Conservation (phyloP, 2,888 invertebrate species). For the Cremastinae sp. region DNA sequence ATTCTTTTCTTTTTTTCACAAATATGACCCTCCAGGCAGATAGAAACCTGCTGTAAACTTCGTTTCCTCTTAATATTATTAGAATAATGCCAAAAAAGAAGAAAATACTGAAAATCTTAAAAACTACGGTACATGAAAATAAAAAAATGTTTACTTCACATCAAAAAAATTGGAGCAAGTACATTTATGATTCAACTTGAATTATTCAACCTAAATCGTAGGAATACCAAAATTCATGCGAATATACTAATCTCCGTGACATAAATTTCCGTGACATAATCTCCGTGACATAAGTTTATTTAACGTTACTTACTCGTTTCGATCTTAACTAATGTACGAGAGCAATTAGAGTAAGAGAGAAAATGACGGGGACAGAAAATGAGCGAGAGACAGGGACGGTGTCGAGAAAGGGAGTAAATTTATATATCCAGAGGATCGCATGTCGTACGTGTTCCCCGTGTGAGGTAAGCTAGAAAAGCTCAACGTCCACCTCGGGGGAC, state of each 20-base stretch:
- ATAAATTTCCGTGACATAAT: slow-evolving; percentile 1
- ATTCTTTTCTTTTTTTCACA: not conserved
- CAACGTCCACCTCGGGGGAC: slow-evolving; percentile 53
- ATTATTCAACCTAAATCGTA: no score
- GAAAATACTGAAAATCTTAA: no score
- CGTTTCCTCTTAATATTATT: no score
- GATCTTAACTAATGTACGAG: slow-evolving; percentile 43
- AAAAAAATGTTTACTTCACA: no score
- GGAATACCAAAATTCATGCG: no score
- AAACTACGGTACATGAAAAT: no score
- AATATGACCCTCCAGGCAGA: no score
- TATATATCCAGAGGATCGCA: slow-evolving; percentile 20
- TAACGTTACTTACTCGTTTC: slow-evolving; percentile 33
- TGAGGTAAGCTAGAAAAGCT: slow-evolving; percentile 32
- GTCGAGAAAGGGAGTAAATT: not conserved
- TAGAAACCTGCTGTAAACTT: no score
- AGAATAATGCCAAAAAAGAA: no score
- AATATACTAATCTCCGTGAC: no score
- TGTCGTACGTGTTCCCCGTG: slow-evolving; percentile 25
- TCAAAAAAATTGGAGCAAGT: no score
- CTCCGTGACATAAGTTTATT: slow-evolving; percentile 25
- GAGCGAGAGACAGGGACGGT: not conserved
- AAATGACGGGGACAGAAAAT: not conserved
- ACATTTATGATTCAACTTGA: no score
- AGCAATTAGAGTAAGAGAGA: not conserved